phyloP scores from a whole-genome alignment of 2,113 vertebrate species.

The Bubalus kerabau region DNA sequence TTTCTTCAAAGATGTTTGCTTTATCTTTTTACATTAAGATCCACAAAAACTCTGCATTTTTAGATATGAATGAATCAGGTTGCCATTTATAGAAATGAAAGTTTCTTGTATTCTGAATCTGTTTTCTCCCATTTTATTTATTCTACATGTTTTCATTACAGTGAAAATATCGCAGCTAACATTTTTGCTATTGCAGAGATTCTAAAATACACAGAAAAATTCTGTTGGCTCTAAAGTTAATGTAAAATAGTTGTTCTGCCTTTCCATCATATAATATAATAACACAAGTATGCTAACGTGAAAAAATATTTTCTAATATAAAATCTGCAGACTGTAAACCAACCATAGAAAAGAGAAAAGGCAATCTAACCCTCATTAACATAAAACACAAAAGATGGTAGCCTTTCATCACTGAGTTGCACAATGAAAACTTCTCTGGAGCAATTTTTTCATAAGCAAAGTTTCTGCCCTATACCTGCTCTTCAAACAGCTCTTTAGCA shows the following conservation, averaged over 20 bases:
- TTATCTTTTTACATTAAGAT: conserved; percentile 12
- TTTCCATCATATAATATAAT: not conserved
- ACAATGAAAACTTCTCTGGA: conserved; percentile 67
- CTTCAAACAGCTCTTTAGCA: conserved; percentile 61
- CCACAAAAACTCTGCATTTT: not conserved
- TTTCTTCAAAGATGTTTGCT: conserved; percentile 15
- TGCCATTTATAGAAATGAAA: not conserved
- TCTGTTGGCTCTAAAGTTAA: not conserved
- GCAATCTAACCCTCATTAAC: not conserved
- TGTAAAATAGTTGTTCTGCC: not conserved
- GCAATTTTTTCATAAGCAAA: conserved; percentile 74
- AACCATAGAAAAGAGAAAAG: not conserved
- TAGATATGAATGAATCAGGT: not conserved
- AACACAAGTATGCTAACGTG: not conserved
- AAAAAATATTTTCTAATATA: conserved; percentile 4
- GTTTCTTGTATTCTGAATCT: not conserved
- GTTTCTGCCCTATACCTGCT: conserved; percentile 68
- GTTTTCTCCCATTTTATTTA: conserved; percentile 25
- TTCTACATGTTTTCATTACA: not conserved
- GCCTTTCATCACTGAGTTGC: conserved; percentile 33
- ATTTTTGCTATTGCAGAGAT: not conserved
- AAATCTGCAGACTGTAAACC: not conserved
- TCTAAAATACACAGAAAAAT: not conserved
- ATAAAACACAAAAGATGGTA: conserved; percentile 44
- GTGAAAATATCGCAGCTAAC: not conserved